These are phyloP conservation scores for Acanthurus lineatus DNA, from an alignment of 2,797 vertebrate genomes.

Conservation along the genomic window DNA sequence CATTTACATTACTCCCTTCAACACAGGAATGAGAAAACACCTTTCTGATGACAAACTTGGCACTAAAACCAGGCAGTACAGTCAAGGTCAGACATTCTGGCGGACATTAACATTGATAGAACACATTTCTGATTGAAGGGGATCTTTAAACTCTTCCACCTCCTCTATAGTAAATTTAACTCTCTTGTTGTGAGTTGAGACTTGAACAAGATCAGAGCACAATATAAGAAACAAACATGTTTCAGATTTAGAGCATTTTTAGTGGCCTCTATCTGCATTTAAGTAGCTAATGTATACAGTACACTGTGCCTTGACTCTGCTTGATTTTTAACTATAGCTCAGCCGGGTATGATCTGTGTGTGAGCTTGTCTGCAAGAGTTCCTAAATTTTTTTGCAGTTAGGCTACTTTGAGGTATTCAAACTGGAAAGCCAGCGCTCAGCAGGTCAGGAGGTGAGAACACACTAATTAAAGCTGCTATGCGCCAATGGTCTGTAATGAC, in stretches of 20 bases:
- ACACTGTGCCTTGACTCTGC: neutral
- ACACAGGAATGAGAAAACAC: too few relatives aligned
- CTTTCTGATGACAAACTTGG: too few relatives aligned
- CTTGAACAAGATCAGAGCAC: neutral
- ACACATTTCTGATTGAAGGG: too few relatives aligned
- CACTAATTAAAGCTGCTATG: slow-evolving; percentile 43
- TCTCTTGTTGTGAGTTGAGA: neutral
- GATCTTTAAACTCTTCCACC: neutral
- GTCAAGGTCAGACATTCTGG: too few relatives aligned
- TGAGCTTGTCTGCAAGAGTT: neutral
- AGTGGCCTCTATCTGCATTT: neutral
- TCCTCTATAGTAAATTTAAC: neutral
- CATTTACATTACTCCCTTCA: too few relatives aligned
- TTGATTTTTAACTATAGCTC: neutral
- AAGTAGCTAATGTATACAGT: neutral
- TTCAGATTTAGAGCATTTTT: neutral
- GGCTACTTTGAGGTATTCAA: slow-evolving; percentile 17
- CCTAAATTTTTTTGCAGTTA: neutral
- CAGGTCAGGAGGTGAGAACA: slow-evolving; percentile 42
- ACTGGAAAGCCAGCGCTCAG: slow-evolving; percentile 27
- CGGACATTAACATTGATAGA: too few relatives aligned
- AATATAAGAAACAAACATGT: neutral
- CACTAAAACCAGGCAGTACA: too few relatives aligned
- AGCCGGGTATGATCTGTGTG: slow-evolving; percentile 2
- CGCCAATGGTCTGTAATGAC: slow-evolving; percentile 7